Base-by-base conservation (phyloP, 2,113 vertebrate genomes). In the Rhabdomys dilectus region DNA sequence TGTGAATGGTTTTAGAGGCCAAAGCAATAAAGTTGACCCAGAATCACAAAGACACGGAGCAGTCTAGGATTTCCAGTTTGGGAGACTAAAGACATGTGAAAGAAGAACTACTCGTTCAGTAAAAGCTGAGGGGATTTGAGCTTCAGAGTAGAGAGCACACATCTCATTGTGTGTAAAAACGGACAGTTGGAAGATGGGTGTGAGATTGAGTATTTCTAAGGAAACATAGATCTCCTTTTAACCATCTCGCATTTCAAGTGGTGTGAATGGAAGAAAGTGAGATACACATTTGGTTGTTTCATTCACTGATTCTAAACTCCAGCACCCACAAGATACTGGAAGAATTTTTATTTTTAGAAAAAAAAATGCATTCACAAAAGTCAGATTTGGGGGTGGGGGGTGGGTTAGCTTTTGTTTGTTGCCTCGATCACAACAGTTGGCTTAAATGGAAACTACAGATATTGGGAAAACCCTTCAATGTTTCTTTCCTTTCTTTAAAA, bases 361-460 rank as follows among this genome's bases (percentile, higher is more conserved):
- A 96, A 94, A 81, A 91, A 93, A 77, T 91, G n/a, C 10, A n/a
- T 53, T 17, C 81, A 92, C 51, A 93, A 84, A 92, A 36, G 13
- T 84, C 13, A 93, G 42, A 64, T 29, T 53, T 51, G 24, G 13
- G 24, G 8, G 15, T 7, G 3, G 15, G 1, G 5, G 21, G 36
- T 19, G 7, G 16, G 62, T 62, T 64, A 12, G 29, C 24, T 66
- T 95, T 92, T 97, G 80, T 56, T 91, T 93, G 91, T 75, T 85
- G 45, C 31, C 34, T 68, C 86, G 42, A 22, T 73, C 34, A 91
- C 31, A 88, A 86, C 0, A 60, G 36, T 66, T 78, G 92, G 60
- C 77, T 93, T 81, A 73, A 77, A 77, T 34, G 60, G 36, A 96
- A 89, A 93, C 72, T 19, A 92, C 22, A 51, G 64, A 62, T 53